Conservation (phyloP, 2,888 invertebrate species). For the Prosapia bicincta region DNA sequence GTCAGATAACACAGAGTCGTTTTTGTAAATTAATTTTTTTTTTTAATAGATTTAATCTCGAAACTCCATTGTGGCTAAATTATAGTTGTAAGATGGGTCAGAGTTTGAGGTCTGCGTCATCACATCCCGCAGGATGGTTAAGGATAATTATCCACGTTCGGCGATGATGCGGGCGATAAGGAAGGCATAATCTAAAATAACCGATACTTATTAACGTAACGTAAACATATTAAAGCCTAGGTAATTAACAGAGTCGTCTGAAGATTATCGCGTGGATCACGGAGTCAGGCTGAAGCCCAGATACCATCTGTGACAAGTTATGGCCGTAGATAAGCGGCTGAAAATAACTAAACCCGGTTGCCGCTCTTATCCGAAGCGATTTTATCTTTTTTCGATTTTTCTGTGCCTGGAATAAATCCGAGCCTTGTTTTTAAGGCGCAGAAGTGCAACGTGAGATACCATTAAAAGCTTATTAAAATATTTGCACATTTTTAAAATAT, state of each 20-base stretch:
- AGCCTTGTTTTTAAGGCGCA: no score
- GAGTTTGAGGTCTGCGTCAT: no score
- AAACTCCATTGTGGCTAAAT: no score
- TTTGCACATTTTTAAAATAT: no score
- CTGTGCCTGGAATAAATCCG: background rate
- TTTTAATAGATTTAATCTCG: no score
- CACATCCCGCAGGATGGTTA: background rate
- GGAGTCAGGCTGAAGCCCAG: background rate
- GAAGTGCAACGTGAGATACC: no score
- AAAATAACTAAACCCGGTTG: background rate
- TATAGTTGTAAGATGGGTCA: no score
- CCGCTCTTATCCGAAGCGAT: background rate
- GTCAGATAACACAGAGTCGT: no score
- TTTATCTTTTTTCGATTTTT: background rate
- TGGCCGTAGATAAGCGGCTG: background rate
- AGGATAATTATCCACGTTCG: background rate
- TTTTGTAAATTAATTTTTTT: no score
- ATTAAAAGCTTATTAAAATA: no score
- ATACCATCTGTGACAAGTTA: background rate
- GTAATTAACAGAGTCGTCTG: background rate
- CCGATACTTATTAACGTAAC: no score
- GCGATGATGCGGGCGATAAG: background rate
- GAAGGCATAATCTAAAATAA: background rate
- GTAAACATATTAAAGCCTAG: background rate
- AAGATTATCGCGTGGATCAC: background rate